A percentile compares a stretch with the other conserved stretches of the same genome.
These are phyloP conservation scores for Paraplagusia blochii DNA, from an alignment of 2,113 vertebrate genomes.

Conservation along the genomic window DNA sequence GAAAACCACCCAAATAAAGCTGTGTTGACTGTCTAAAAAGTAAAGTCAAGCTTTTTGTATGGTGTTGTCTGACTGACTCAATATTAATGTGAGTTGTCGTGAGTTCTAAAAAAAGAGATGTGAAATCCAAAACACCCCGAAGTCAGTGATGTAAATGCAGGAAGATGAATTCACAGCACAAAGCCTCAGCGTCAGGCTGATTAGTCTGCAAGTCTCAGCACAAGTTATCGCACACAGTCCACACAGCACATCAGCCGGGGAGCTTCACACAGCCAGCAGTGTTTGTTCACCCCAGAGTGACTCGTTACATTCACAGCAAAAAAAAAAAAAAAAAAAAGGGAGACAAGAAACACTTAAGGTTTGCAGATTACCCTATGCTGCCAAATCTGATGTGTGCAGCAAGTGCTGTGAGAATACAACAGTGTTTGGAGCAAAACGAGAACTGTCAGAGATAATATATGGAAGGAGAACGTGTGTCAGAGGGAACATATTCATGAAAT, in stretches of 20 bases:
- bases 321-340: constrained; percentile 14
- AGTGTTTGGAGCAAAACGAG: not conserved
- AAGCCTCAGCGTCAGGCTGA: not conserved
- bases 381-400: not conserved
- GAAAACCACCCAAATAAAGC: no score
- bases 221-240: constrained; percentile 6
- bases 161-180: constrained; percentile 1
- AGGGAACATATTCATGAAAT: no score
- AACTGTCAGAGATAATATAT: no score
- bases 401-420: not conserved
- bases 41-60: no score
- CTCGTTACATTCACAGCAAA: constrained; percentile 8
- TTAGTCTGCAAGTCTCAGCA: constrained; percentile 15
- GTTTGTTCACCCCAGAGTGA: constrained; percentile 6
- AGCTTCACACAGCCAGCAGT: constrained; percentile 5
- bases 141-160: constrained; percentile 6
- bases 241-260: not conserved
- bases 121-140: constrained; percentile 16
- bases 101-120: not conserved
- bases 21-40: no score
- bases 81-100: no score
- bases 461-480: no score
- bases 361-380: constrained; percentile 1
- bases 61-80: no score
- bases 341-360: constrained; percentile 8